Percentiles rank a stretch among this genome's conserved stretches.
phyloP scores from a whole-genome alignment of 2,113 vertebrate genomes.

The Manacus vitellinus region DNA sequence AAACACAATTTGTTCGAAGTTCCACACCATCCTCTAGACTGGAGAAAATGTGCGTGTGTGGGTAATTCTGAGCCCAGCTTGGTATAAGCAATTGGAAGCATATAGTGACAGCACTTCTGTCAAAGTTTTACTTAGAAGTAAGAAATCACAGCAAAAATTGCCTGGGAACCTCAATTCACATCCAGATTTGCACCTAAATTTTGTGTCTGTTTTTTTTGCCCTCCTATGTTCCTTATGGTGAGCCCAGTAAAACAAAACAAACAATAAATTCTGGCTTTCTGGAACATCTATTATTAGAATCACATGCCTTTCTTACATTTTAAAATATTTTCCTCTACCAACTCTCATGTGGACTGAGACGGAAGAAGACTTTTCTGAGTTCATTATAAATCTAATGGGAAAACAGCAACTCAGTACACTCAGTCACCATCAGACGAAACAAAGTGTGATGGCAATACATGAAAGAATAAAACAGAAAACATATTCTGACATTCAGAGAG shows the following conservation, averaged over 20 bases:
- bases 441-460: not conserved
- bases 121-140: not conserved
- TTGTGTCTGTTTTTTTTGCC: rapidly evolving
- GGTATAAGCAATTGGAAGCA: not conserved
- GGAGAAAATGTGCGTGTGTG: not conserved
- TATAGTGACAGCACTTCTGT: not conserved
- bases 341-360: not conserved
- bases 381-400: not conserved
- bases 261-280: not conserved
- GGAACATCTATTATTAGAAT: not conserved
- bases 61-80: not conserved
- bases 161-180: not conserved
- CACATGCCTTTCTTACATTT: not conserved
- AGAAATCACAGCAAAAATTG: not conserved
- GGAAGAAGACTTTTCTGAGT: not conserved
- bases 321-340: not conserved
- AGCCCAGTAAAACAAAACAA: not conserved
- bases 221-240: not conserved
- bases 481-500: not conserved
- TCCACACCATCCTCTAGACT: not conserved
- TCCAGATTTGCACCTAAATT: not conserved
- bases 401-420: not conserved
- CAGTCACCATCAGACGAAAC: not conserved
- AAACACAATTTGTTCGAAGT: not conserved
- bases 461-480: not conserved